Percentiles rank a stretch among this genome's conserved stretches.
Evolutionary conservation across 2,113 vertebrate species (phyloP).

Genomic region (Ovis aries): DNA sequence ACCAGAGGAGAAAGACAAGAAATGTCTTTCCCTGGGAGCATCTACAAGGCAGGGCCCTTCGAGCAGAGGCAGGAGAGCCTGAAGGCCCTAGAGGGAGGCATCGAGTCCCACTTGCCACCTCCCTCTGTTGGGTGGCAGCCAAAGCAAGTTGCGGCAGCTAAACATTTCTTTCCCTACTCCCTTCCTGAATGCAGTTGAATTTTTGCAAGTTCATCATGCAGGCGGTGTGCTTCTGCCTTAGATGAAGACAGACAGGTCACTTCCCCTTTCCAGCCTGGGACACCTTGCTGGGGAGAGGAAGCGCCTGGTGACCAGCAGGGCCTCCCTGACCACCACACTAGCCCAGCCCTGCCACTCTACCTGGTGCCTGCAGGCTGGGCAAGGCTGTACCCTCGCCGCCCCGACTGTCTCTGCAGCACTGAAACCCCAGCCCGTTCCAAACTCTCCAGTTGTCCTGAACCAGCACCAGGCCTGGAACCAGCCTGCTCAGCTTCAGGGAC

Average conservation of each 20-base stretch:
- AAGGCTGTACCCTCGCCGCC: neutral
- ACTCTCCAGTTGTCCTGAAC: neutral
- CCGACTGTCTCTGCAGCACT: neutral
- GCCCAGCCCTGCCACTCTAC: neutral
- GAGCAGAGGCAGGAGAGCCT: neutral
- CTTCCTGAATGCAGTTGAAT: neutral
- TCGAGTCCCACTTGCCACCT: neutral
- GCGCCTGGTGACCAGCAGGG: neutral
- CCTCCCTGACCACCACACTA: neutral
- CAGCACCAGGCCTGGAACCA: neutral
- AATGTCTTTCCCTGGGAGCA: neutral
- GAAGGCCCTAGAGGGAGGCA: neutral
- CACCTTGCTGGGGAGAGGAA: neutral
- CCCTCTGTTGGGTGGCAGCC: neutral
- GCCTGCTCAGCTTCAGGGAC: neutral
- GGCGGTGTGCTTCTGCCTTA: neutral
- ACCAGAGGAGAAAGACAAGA: neutral
- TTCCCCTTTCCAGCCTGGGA: neutral
- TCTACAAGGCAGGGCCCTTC: neutral
- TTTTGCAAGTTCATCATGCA: neutral
- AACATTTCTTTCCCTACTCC: neutral
- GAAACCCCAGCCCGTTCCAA: neutral
- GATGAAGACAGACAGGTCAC: neutral
- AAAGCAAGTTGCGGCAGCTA: accelerated
- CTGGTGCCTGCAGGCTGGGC: neutral